Conservation (phyloP, 2,797 vertebrate genomes). For the Mus spretus region DNA sequence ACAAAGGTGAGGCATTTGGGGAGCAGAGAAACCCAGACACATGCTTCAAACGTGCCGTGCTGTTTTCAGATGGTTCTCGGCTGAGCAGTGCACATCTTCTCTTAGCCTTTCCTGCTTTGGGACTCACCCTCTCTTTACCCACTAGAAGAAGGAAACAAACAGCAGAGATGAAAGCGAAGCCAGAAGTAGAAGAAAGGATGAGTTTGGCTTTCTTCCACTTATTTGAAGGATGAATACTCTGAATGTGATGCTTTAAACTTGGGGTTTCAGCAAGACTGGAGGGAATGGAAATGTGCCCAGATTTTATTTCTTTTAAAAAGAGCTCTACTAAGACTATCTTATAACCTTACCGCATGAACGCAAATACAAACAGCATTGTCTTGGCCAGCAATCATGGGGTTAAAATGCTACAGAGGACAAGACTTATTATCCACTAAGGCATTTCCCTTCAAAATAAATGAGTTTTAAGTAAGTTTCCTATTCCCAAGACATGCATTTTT, state of each 20-base stretch:
- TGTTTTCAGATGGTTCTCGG: fast-evolving
- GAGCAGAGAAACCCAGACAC: conserved; percentile 67
- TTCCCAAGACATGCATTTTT: conserved; percentile 39
- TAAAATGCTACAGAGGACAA: conserved; percentile 75
- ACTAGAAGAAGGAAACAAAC: conserved; percentile 57
- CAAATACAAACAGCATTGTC: conserved; percentile 71
- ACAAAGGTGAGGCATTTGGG: conserved; percentile 50
- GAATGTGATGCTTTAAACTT: conserved; percentile 71
- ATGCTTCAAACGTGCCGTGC: conserved; percentile 12
- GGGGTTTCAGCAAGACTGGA: conserved; percentile 61
- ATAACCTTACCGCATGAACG: conserved; percentile 53
- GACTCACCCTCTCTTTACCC: conserved; percentile 52
- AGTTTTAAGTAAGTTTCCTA: conserved; percentile 77
- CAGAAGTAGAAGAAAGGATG: conserved; percentile 50
- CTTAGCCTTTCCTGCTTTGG: not conserved
- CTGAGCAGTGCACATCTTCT: not conserved
- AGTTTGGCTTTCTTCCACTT: conserved; percentile 57
- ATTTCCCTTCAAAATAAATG: not conserved
- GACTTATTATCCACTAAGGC: conserved; percentile 65
- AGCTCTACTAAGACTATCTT: conserved; percentile 70
- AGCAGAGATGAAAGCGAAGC: conserved; percentile 34
- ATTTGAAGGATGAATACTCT: conserved; percentile 64
- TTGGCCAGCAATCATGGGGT: conserved; percentile 65
- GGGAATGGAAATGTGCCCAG: conserved; percentile 70
- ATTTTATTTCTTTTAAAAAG: conserved; percentile 82